phyloP scores from a whole-genome alignment of 1,140 invertebrate species.

The Drosophila tani region DNA sequence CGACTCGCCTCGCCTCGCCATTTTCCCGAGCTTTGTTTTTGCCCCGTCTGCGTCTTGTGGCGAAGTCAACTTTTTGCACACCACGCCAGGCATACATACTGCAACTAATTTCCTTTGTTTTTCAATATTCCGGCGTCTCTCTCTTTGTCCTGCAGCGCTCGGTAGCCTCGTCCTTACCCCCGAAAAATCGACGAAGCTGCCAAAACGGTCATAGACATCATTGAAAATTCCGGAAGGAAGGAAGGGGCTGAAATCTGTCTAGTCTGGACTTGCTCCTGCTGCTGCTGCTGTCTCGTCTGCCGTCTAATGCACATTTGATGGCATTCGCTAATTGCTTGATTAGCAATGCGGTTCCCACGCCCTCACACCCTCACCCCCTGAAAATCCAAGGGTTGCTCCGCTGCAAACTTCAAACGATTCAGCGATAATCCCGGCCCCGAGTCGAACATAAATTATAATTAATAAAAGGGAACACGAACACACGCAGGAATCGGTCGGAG shows the following conservation, averaged over 20 bases:
- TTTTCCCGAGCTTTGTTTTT: constrained; percentile 31
- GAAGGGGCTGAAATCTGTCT: constrained; percentile 13
- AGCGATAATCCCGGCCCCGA: constrained; percentile 58
- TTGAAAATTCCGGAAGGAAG: constrained; percentile 39
- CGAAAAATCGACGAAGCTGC: constrained; percentile 41
- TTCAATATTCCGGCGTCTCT: constrained; percentile 62
- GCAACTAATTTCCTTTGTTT: constrained; percentile 81
- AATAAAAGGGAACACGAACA: constrained; percentile 61
- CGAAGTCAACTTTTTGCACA: constrained; percentile 60
- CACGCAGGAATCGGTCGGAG: constrained; percentile 4
- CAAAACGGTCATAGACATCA: constrained; percentile 71
- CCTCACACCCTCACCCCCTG: constrained; percentile 37
- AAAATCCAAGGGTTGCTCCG: constrained; percentile 14
- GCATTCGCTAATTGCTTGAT: constrained; percentile 81
- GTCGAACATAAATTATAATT: constrained; percentile 79
- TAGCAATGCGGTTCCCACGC: constrained; percentile 74
- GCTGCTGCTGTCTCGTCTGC: constrained; percentile 31
- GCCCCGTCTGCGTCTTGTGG: constrained; percentile 53
- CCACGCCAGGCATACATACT: constrained; percentile 30
- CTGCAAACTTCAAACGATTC: constrained; percentile 38
- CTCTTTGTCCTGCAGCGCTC: constrained; percentile 25
- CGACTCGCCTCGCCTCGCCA: not conserved
- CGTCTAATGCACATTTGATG: constrained; percentile 79
- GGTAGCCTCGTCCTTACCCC: not conserved
- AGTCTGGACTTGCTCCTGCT: not conserved